phyloP scores from a whole-genome alignment of 2,113 vertebrate species.

The Crotophaga sulcirostris region DNA sequence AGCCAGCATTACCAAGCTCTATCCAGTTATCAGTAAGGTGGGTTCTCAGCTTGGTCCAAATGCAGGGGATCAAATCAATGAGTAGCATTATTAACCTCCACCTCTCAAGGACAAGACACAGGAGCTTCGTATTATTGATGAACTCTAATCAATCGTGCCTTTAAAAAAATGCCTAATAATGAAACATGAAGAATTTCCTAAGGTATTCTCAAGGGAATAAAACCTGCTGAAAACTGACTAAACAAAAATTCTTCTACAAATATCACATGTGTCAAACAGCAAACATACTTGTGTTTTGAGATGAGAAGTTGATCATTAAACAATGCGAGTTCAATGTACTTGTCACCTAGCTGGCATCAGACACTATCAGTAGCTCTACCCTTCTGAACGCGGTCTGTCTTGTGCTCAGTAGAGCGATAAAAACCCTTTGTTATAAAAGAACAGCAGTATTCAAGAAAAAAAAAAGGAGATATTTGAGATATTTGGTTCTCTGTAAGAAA shows the following conservation, averaged over 20 bases:
- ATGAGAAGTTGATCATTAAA: neutral
- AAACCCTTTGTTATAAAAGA: neutral
- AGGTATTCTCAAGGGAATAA: neutral
- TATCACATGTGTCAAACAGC: neutral
- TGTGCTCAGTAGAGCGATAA: neutral
- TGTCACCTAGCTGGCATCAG: neutral
- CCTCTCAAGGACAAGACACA: neutral
- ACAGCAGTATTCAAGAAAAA: neutral
- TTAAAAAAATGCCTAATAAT: neutral
- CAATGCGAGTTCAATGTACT: neutral
- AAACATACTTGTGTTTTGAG: neutral
- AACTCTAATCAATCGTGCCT: neutral
- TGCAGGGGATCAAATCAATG: neutral
- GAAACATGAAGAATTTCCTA: neutral
- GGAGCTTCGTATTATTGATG: neutral
- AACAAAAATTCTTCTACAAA: neutral
- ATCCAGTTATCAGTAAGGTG: neutral
- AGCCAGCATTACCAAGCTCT: neutral
- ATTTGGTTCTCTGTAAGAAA: neutral
- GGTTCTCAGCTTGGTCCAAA: neutral
- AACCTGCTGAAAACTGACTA: neutral
- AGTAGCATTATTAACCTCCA: neutral
- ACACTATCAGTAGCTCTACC: neutral
- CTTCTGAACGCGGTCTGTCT: neutral
- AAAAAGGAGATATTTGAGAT: neutral